Evolutionary conservation across 2,888 invertebrate genomes (phyloP).

Genomic region (Hymenopus coronatus): DNA sequence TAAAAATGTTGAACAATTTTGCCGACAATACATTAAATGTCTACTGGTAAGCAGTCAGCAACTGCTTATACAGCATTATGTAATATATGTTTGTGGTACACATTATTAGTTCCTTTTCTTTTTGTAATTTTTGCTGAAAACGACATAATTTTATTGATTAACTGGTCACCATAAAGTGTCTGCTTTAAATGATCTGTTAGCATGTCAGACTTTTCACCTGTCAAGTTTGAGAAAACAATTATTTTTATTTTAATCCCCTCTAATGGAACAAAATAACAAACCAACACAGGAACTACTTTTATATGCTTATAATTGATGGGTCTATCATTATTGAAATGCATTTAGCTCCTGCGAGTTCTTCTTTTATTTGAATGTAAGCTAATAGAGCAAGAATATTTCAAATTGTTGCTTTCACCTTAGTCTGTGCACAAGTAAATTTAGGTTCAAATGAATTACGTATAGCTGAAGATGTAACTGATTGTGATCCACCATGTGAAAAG

Average conservation of each 20-base stretch:
- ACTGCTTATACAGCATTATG: slow-evolving; percentile 42
- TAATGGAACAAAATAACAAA: slow-evolving; percentile 8
- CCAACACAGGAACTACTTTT: slow-evolving; percentile 14
- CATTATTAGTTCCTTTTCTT: too few species aligned
- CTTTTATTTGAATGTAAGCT: background rate
- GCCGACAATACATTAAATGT: slow-evolving; percentile 40
- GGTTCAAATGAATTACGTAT: background rate
- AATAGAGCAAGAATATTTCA: background rate
- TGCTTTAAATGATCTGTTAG: slow-evolving; percentile 2
- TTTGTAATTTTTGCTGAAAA: slow-evolving; percentile 37
- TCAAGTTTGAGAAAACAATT: slow-evolving; percentile 4
- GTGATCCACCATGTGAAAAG: background rate
- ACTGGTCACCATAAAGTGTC: background rate
- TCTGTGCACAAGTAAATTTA: slow-evolving; percentile 1
- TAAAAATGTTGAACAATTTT: slow-evolving; percentile 43
- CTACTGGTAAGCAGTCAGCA: slow-evolving; percentile 40
- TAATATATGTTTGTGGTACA: slow-evolving; percentile 40
- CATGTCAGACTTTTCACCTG: slow-evolving; percentile 1
- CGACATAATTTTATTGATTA: slow-evolving; percentile 40
- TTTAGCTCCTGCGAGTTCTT: background rate
- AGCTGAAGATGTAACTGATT: background rate
- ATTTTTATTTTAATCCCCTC: slow-evolving; percentile 15
- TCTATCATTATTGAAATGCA: background rate
- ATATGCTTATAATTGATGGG: slow-evolving; percentile 17
- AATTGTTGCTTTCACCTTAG: too few species aligned